Evolutionary conservation across 2,113 vertebrate species (phyloP), one percentile per base, ranked within the genome.

Genomic region (Sterrhoptilus dennistouni): DNA sequence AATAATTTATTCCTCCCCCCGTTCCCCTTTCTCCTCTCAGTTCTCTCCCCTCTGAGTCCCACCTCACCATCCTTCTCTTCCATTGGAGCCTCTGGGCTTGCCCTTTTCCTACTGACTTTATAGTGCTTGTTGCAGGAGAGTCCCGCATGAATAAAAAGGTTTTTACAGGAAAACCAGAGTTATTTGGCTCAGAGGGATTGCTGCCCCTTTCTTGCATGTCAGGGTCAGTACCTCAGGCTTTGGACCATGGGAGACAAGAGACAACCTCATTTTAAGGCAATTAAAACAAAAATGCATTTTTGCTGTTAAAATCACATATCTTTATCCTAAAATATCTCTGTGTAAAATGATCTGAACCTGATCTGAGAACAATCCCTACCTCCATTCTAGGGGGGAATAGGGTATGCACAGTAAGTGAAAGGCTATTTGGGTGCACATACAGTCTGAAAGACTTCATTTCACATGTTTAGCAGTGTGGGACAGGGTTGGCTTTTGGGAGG

Each of bases 151-250:
- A 78, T n/a, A 9, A 27, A 69, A 35, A 19, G 24, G 2, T 24
- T 90, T 78, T 42, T 22, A 21, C 38, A 52, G 65, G 27, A 27
- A 56, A 70, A 38, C 0, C 15, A 10, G 33, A 42, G 44, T 52
- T 61, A 14, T 36, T 56, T 66, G 76, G 36, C 87, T 65, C 45
- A 31, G 60, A 31, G 20, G 35, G 29, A 20, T 47, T 59, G 31
- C 57, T 71, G 13, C 42, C n/a, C 44, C 22, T 71, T 66, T 57
- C 57, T 60, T 31, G 14, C 8, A 2, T 3, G 20, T 44, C n/a
- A 6, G 23, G 28, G 54, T 28, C 0, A 0, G 38, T 6, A 40
- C 35, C 60, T 54, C 36, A n/a, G 66, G 53, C 61, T 61, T 57
- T 70, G 56, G 56, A 40, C 56, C 6, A 2, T 15, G 68, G 44